Evolutionary conservation across 2,888 invertebrate species (phyloP), one percentile per base, ranked within the genome.

Genomic region (Drosophila recens): DNA sequence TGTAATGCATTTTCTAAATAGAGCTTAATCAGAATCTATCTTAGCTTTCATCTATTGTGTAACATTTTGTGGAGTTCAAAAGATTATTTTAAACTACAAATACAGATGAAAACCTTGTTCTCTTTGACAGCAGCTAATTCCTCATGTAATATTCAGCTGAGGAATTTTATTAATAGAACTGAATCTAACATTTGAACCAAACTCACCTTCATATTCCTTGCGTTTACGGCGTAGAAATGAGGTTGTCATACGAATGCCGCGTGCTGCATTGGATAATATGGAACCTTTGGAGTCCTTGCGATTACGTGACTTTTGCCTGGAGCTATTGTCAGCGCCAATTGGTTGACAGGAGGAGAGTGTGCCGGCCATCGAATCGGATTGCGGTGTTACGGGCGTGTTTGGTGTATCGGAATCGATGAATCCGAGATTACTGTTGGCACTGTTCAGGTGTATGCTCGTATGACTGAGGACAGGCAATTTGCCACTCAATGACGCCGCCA

Each of bases 161-260:
- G 5, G 15, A 30, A 48, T 5, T 48, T 33, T 17, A 49, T 49
- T 49, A 20, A 17, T 17, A 6, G 17, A 34, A 27, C 4, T 30
- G 13, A 46, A 17, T 36, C 6, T 13, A 8, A 49, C 33, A 51
- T 13, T 13, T 51, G 34, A 34, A 38, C 11, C 23, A 15, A 23
- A 81, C 91, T 90, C 82, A 92, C 92, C 92, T 91, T 91, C 91
- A 65, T 92, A 92, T 72, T 92, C 92, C 48, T 75, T 87, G 33
- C 91, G 90, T 71, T 92, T 92, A 34, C 82, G 80, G 38, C 91
- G 87, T 63, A 92, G 72, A 71, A 92, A 91, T 3, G 92, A 92
- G 49, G 92, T 86, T 20, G 92, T 92, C 65, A 92, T 90, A n/a
- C 87, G 90, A 6, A 91, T 62, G 2, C 90, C 90, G 30, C 85